phyloP scores from a whole-genome alignment of 2,888 invertebrate species.

The Melinopterus prodromus region DNA sequence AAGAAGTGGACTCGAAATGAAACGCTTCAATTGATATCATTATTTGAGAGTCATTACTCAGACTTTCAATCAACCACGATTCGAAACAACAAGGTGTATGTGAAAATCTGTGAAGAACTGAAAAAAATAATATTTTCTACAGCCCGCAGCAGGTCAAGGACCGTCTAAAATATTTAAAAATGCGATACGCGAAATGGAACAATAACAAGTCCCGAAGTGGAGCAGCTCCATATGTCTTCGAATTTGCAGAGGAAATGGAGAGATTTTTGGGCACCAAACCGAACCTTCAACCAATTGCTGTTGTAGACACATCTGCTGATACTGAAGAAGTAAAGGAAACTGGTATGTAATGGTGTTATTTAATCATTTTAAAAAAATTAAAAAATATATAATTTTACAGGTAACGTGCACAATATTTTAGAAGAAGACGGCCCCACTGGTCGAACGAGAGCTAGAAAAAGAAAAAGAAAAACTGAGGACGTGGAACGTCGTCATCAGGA shows the following conservation, averaged over 20 bases:
- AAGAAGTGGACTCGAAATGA: conserved; percentile 7
- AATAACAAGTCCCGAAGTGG: background rate
- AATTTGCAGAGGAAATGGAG: conserved; percentile 7
- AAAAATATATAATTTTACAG: too few relatives aligned
- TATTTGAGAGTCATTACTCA: too few relatives aligned
- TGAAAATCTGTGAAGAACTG: too few relatives aligned
- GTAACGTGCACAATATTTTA: too few relatives aligned
- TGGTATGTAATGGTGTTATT: background rate
- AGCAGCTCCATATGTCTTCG: background rate
- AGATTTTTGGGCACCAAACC: background rate
- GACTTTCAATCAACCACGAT: background rate
- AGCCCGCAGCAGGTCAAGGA: too few relatives aligned
- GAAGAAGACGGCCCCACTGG: background rate
- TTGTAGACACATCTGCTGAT: conserved; percentile 8
- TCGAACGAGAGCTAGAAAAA: background rate
- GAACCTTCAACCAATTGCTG: conserved; percentile 5
- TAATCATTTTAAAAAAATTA: background rate
- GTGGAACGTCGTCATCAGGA: conserved; percentile 7
- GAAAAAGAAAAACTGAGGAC: background rate
- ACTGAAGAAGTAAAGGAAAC: background rate
- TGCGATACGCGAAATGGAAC: background rate
- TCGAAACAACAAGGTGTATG: too few relatives aligned
- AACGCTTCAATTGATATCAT: too few relatives aligned
- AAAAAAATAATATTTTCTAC: too few relatives aligned
- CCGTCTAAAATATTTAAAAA: too few relatives aligned